Evolutionary conservation across 1,140 invertebrate species (phyloP).

Genomic region (Drosophila yakuba): DNA sequence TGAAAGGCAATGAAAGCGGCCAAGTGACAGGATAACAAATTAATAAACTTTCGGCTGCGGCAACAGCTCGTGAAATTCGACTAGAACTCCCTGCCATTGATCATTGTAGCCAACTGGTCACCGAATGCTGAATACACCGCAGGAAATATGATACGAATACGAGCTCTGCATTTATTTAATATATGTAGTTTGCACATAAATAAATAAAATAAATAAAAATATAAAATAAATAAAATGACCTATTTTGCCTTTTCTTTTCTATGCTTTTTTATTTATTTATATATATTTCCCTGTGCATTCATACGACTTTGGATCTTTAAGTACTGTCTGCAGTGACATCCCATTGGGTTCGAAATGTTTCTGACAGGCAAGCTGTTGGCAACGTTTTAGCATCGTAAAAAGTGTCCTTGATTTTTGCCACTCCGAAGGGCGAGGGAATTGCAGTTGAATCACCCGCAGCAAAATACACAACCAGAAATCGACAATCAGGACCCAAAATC

Average conservation of each 20-base stretch:
- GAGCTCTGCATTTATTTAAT: too few relatives aligned
- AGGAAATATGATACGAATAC: background rate
- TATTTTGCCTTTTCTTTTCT: too few relatives aligned
- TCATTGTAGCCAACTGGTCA: conserved; percentile 23
- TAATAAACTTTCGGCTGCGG: conserved; percentile 71
- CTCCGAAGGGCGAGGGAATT: background rate
- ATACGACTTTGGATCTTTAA: background rate
- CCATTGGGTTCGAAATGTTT: conserved; percentile 1
- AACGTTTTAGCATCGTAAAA: background rate
- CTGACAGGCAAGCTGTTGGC: conserved; percentile 2
- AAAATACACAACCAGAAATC: background rate
- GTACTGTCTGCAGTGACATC: background rate
- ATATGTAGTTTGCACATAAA: too few relatives aligned
- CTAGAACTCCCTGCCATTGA: conserved; percentile 32
- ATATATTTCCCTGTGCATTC: too few relatives aligned
- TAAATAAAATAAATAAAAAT: too few relatives aligned
- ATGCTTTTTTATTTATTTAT: background rate
- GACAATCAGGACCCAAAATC: background rate
- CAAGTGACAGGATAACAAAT: conserved; percentile 81
- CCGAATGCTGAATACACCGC: conserved; percentile 15
- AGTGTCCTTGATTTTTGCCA: conserved; percentile 3
- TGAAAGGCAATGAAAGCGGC: conserved; percentile 74
- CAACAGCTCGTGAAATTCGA: conserved; percentile 49
- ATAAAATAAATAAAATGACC: too few relatives aligned
- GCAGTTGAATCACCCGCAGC: background rate